A percentile compares a stretch with the other conserved stretches of the same genome.
Conservation (phyloP, 1,140 invertebrate species). For the Leptopilina boulardi region DNA sequence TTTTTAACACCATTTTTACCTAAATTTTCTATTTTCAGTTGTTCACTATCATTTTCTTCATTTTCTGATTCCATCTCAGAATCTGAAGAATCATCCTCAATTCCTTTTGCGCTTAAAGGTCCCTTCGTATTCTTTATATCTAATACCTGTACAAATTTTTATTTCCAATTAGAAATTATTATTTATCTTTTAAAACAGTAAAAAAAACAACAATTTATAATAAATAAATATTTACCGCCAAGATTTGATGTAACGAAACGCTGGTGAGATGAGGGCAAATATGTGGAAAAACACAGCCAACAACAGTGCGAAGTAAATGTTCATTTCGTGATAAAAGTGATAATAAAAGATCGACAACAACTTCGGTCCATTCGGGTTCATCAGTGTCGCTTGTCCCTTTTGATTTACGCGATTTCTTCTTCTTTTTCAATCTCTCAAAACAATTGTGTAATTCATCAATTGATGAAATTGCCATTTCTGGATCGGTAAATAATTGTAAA, state of each 20-base stretch:
- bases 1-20: too few relatives aligned
- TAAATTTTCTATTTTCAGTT: slow-evolving; percentile 60
- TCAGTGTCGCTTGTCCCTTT: slow-evolving; percentile 66
- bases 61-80: slow-evolving; percentile 67
- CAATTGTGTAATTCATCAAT: slow-evolving; percentile 83
- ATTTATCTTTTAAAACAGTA: too few relatives aligned
- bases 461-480: slow-evolving; percentile 80
- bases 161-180: too few relatives aligned
- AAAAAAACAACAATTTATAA: not conserved
- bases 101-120: slow-evolving; percentile 70
- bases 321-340: slow-evolving; percentile 84
- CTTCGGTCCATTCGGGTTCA: slow-evolving; percentile 87
- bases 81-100: slow-evolving; percentile 70
- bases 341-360: slow-evolving; percentile 85
- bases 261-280: slow-evolving; percentile 83
- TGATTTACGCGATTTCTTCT: slow-evolving; percentile 69
- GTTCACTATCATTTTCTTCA: slow-evolving; percentile 65
- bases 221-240: slow-evolving; percentile 76
- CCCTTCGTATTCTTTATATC: slow-evolving; percentile 81
- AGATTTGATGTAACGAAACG: slow-evolving; percentile 82
- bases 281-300: slow-evolving; percentile 84
- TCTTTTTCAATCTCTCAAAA: slow-evolving; percentile 79
- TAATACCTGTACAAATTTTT: slow-evolving; percentile 71
- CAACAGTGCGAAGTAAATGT: slow-evolving; percentile 81
- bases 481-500: slow-evolving; percentile 83